These are phyloP conservation scores for Falco concolor DNA, from an alignment of 2,797 vertebrate genomes.

Conservation along the genomic window DNA sequence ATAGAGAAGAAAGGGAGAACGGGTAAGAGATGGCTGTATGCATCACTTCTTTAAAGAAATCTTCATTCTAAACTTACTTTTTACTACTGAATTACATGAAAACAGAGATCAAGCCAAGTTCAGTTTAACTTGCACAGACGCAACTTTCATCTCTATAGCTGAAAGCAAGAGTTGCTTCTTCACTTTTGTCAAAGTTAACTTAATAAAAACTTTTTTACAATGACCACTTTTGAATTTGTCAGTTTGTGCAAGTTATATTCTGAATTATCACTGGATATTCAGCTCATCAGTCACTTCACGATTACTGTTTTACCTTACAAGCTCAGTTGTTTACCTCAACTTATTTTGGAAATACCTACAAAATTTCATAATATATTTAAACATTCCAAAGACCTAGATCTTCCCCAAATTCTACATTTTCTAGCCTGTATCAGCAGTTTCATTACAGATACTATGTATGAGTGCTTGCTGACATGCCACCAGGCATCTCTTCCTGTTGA, in stretches of 20 bases:
- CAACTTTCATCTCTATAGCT: background rate
- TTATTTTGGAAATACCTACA: background rate
- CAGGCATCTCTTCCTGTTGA: constrained; percentile 67
- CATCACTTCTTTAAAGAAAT: background rate
- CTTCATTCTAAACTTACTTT: background rate
- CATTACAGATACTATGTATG: background rate
- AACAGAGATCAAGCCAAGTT: background rate
- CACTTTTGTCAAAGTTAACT: background rate
- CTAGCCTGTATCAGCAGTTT: background rate
- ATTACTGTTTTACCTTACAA: background rate
- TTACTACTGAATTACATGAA: background rate
- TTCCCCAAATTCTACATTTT: background rate
- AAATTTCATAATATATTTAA: background rate
- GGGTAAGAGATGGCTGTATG: background rate
- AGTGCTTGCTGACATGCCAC: constrained; percentile 50
- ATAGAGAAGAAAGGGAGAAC: background rate
- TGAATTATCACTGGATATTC: too few relatives aligned
- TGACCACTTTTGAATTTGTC: background rate
- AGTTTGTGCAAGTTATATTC: background rate
- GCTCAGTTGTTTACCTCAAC: background rate
- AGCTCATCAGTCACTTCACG: background rate
- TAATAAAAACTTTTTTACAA: background rate
- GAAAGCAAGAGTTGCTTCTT: background rate
- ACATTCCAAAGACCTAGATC: background rate
- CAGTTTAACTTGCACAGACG: background rate